Base-by-base conservation (phyloP, 2,113 vertebrate species). In the Morone saxatilis region DNA sequence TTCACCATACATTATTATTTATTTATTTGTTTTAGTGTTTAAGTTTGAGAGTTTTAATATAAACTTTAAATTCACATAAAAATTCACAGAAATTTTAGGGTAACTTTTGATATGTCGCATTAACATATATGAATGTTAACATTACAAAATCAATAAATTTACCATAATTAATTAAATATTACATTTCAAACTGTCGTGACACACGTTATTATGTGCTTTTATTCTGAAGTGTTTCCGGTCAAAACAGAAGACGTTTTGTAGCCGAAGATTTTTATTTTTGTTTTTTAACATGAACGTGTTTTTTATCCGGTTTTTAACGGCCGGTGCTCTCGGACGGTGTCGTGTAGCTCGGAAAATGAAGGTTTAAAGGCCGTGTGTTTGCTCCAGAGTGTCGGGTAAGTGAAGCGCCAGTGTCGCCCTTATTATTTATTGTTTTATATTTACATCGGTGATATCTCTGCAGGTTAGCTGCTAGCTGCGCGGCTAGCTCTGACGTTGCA, bases 221-320 rank as follows among this genome's bases (percentile, higher is more conserved):
- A 84, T 47, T 67, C n/a, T 36, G 61, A 45, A 72, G 41, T 31
- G 51, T 56, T 67, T 84, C 70, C 69, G 43, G 53, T 73, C 2
- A 7, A 17, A 17, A 38, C 31, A n/a, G 7, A 43, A 16, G 54
- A 17, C 78, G 11, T 63, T 73, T 54, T 36, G 66, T 25, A 63
- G 22, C 41, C 40, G 57, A 36, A 36, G 17, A 45, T n/a, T 80
- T 80, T 13, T 20, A 11, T 25, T 31, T 31, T 3, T 31, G 0
- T 31, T 31, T 80, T 80, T 13, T 20, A 11, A 65, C 3, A 7
- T 9, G 3, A 25, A 6, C 11, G 38, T 7, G 7, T 45, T 12
- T 57, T 43, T 67, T 72, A 12, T 41, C 11, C 0, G 0, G 0
- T 14, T 54, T 25, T 43, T 36, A 19, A 14, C 16, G 3, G 5